phyloP scores from a whole-genome alignment of 2,113 vertebrate genomes.

The Loxodonta africana region DNA sequence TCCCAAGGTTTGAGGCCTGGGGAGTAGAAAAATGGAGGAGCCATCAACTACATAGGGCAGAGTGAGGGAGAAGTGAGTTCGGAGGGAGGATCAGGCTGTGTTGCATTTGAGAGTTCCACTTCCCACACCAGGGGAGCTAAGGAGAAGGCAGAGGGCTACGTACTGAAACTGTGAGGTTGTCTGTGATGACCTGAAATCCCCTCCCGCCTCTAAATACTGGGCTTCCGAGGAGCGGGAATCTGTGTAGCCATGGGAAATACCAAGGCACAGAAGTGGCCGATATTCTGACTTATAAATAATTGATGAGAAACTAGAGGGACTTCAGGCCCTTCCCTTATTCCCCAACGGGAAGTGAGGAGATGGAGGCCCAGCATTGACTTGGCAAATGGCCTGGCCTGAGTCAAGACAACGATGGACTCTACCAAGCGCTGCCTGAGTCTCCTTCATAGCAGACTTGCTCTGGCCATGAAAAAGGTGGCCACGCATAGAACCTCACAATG shows the following conservation, averaged over 20 bases:
- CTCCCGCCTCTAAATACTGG: not conserved
- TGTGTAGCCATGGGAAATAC: not conserved
- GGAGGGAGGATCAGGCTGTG: not conserved
- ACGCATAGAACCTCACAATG: not conserved
- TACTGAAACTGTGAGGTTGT: not conserved
- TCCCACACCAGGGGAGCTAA: not conserved
- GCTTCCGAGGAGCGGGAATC: not conserved
- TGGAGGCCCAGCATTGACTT: not conserved
- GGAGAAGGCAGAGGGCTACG: not conserved
- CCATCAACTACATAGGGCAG: not conserved
- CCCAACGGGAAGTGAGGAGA: not conserved
- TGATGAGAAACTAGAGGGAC: not conserved
- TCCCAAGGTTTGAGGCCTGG: not conserved
- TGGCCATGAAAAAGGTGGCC: not conserved
- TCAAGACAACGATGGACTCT: not conserved
- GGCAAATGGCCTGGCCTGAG: not conserved
- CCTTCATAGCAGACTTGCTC: not conserved
- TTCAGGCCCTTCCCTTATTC: not conserved
- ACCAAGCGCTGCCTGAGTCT: not conserved
- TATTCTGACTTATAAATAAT: not conserved
- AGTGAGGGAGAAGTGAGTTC: not conserved
- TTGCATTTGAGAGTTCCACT: not conserved
- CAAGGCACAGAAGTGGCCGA: not conserved
- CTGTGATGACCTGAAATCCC: no score
- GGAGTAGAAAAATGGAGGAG: not conserved